Evolutionary conservation across 1,140 invertebrate genomes (phyloP).

Genomic region (Brachionus asplanchnoidis): DNA sequence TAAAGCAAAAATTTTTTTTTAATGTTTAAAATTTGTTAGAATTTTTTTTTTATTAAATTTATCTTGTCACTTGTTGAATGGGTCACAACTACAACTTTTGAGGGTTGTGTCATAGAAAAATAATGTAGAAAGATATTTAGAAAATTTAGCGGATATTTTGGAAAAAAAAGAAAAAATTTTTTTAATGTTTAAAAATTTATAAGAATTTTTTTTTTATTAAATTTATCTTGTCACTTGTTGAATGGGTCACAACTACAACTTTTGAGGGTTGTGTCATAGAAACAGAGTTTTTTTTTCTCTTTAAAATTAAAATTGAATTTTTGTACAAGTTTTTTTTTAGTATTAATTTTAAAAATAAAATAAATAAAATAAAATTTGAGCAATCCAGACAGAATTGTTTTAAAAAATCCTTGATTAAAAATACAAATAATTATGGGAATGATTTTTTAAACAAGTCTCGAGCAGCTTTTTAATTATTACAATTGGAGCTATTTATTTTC

Average conservation of each 20-base stretch:
- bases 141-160: no score
- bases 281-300: neutral
- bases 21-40: neutral
- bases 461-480: no score
- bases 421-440: neutral
- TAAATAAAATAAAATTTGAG: neutral
- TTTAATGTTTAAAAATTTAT: neutral
- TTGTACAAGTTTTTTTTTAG: no score
- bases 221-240: neutral
- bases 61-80: neutral
- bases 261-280: neutral
- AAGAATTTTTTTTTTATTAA: neutral
- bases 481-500: neutral
- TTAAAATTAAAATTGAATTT: neutral
- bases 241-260: neutral
- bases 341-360: neutral
- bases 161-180: neutral
- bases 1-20: neutral
- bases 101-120: neutral
- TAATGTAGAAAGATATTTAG: no score
- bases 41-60: neutral
- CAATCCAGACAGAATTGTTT: neutral
- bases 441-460: neutral
- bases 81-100: neutral
- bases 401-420: neutral